Evolutionary conservation across 2,797 vertebrate genomes (phyloP), one percentile per base, ranked within the genome.

Genomic region (Falco peregrinus): DNA sequence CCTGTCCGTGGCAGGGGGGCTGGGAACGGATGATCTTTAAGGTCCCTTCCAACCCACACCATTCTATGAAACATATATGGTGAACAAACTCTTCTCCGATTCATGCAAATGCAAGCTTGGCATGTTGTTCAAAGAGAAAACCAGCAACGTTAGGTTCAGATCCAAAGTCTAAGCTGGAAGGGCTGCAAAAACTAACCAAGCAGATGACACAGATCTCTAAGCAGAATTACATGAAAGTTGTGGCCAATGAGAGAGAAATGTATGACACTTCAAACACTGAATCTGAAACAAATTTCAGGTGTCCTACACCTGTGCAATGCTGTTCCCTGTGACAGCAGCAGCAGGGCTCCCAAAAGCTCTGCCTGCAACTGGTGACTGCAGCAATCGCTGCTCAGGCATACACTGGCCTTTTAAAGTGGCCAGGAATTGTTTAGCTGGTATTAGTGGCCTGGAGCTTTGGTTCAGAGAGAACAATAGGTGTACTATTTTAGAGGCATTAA

Each of bases 401-500:
- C 41, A 10, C 53, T 31, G 77, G 83, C 33, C 43, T 89, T 94
- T 93, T 64, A 37, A 93, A 95, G 93, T 41, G 84, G 43, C 26
- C 88, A 83, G 74, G 86, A 76, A 87, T 89, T 87, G 48, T 94
- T 94, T 79, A 96, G 87, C 75, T 69, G 90, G 95, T 87, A 96
- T 97, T 97, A 97, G 90, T 78, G 84, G 86, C 92, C 78, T 71
- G 78, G 75, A 91, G 91, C 85, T 95, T 93, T 93, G 75, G 65
- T 93, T 87, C 78, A 77, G 47, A 11, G 83, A 95, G 93, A 95
- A 95, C 93, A 97, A 97, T 90, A 88, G 93, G 69, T 17, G n/a
- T 68, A 95, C 95, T 97, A 96, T 97, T 96, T 96, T 92, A 96
- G 93, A 96, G 86, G 91, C 77, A 90, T 95, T 96, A 97, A 82